phyloP scores from a whole-genome alignment of 2,797 vertebrate genomes.

The Mormyrus hasselquistii region DNA sequence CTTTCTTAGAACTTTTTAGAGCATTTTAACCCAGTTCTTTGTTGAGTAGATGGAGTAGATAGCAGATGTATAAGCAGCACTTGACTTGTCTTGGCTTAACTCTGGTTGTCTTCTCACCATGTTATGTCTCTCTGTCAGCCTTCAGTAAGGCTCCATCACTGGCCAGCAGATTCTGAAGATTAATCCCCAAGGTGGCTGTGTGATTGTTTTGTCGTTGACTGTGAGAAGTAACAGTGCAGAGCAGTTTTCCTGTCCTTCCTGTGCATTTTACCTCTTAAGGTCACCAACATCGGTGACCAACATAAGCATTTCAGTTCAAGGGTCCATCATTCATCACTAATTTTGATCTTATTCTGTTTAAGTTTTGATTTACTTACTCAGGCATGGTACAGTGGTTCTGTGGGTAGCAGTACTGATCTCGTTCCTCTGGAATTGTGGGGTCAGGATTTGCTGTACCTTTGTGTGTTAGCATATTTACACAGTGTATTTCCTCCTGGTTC shows the following conservation, averaged over 20 bases:
- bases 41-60: background rate
- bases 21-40: background rate
- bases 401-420: background rate
- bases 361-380: background rate
- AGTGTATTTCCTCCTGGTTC: background rate
- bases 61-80: background rate
- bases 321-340: background rate
- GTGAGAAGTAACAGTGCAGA: background rate
- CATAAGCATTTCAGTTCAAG: background rate
- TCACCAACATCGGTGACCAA: background rate
- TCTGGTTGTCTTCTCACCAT: background rate
- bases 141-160: background rate
- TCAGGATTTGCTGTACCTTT: background rate
- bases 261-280: background rate
- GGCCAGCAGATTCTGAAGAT: background rate
- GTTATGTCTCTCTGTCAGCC: background rate
- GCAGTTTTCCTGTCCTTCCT: background rate
- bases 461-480: background rate
- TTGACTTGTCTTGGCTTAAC: background rate
- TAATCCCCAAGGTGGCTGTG: background rate
- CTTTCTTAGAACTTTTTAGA: background rate
- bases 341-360: background rate
- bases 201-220: background rate
- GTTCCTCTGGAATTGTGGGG: background rate
- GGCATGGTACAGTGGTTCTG: background rate